Conservation (phyloP, 92 coral and sea anemone genomes). For the Scolanthus callimorphus region DNA sequence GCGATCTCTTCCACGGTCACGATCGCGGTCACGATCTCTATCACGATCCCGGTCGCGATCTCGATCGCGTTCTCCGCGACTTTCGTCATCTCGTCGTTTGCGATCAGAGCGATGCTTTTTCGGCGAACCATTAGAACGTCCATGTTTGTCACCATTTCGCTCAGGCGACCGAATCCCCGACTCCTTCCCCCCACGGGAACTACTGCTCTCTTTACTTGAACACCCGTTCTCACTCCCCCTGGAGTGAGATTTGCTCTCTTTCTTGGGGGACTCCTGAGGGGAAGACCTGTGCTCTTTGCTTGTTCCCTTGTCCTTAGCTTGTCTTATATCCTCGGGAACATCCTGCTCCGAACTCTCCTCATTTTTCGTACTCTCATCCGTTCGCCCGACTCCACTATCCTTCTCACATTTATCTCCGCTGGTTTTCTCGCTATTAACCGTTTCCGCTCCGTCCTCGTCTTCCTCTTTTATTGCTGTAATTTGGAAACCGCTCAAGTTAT, state of each 20-base stretch:
- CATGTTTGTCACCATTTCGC: constrained; percentile 27
- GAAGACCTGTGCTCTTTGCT: constrained; percentile 30
- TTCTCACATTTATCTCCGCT: constrained; percentile 93
- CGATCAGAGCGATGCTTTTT: too few species aligned
- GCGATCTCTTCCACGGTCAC: too few species aligned
- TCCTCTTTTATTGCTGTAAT: constrained; percentile 95
- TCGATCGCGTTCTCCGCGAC: too few species aligned
- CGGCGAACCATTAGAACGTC: constrained; percentile 63
- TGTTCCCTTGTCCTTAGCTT: constrained; percentile 40
- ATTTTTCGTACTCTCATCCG: constrained; percentile 90
- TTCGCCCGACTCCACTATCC: constrained; percentile 93
- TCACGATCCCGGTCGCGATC: too few species aligned
- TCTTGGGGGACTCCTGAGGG: constrained; percentile 39
- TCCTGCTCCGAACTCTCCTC: constrained; percentile 96
- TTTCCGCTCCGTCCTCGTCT: constrained; percentile 85
- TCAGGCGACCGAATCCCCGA: constrained; percentile 47
- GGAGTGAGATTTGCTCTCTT: constrained; percentile 39
- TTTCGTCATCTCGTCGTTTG: too few species aligned
- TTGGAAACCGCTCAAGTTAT: constrained; percentile 51
- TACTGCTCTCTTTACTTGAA: constrained; percentile 37
- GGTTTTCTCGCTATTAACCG: constrained; percentile 64
- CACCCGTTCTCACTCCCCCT: constrained; percentile 43
- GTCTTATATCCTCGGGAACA: constrained; percentile 58
- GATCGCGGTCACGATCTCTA: too few species aligned
- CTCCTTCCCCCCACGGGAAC: constrained; percentile 39